Base-by-base conservation (phyloP, 2,113 vertebrate species). In the Calypte anna region DNA sequence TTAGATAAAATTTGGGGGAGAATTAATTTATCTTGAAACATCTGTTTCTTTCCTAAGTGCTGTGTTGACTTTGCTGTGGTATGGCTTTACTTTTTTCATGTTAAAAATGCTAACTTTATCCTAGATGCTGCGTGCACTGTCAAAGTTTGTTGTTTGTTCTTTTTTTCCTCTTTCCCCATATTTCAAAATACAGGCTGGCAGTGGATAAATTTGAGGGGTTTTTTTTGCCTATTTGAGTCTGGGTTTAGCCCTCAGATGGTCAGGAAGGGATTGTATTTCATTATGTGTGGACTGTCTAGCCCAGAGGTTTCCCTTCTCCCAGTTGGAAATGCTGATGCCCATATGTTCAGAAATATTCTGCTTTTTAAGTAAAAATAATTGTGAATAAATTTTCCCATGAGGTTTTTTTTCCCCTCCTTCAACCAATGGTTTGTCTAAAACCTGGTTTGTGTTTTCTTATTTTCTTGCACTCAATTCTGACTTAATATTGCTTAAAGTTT, bases 391-490 rank as follows among this genome's bases (percentile, higher is more conserved):
- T 91, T 92, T 81, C 76, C 79, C 18, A 24, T 72, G 81, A 46
- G 58, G 48, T 80, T 67, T 5, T 19, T 67, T 59, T 57, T 19
- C 4, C 3, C 21, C 9, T 46, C 46, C 19, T 80, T 80, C 61
- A 78, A 6, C 68, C 85, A 70, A 18, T 30, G 57, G 11, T 3
- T 44, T 77, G 38, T 53, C 61, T 31, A 55, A 91, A 90, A 83
- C 82, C 61, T 81, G 83, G 64, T 83, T 88, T 93, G 59, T 59
- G 57, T 92, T 93, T 94, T 62, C 75, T 77, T 75, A 30, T 61
- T 93, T 83, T 86, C 76, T 86, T n/a, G 61, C 0, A 3, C 64
- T 92, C 38, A 1, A 81, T 38, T 90, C 59, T 0, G 3, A 63
- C 68, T 78, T 88, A 66, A 85, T 0, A 0, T 43, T 57, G 36